phyloP scores from a whole-genome alignment of 2,797 vertebrate species.

The Catharus ustulatus region DNA sequence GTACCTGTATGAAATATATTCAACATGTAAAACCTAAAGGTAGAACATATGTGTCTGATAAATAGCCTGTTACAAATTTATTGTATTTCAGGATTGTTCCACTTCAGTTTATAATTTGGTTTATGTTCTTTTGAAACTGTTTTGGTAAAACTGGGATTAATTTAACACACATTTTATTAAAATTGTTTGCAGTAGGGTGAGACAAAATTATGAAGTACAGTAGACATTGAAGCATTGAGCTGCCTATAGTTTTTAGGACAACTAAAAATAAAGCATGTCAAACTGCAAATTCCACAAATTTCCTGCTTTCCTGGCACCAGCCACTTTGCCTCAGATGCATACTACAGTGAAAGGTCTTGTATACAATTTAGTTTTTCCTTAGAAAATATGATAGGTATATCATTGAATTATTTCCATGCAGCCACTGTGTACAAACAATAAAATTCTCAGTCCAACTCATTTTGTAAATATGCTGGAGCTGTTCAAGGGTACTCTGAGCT shows the following conservation, averaged over 20 bases:
- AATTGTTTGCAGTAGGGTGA: constrained; percentile 1
- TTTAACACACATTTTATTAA: constrained; percentile 28
- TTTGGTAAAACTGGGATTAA: constrained; percentile 23
- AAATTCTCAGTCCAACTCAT: constrained; percentile 14
- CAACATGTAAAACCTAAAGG: background rate
- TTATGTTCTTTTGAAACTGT: constrained; percentile 13
- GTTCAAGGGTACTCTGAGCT: constrained; percentile 26
- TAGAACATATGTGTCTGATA: constrained; percentile 10
- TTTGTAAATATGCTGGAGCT: constrained; percentile 34
- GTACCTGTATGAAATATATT: background rate
- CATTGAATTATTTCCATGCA: constrained; percentile 5
- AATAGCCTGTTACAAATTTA: constrained; percentile 4
- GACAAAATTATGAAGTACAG: background rate
- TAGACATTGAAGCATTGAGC: background rate
- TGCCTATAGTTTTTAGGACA: background rate
- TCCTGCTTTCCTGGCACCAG: background rate
- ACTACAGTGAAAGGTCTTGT: constrained; percentile 2
- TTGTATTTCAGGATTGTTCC: constrained; percentile 9
- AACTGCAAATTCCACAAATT: background rate
- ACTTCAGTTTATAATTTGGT: constrained; percentile 35
- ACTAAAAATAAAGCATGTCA: background rate
- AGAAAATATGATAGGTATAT: background rate
- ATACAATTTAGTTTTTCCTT: background rate
- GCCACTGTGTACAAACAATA: constrained; percentile 14
- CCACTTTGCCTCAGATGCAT: background rate